Evolutionary conservation across 2,113 vertebrate genomes (phyloP).

Genomic region (Polypterus bichir): DNA sequence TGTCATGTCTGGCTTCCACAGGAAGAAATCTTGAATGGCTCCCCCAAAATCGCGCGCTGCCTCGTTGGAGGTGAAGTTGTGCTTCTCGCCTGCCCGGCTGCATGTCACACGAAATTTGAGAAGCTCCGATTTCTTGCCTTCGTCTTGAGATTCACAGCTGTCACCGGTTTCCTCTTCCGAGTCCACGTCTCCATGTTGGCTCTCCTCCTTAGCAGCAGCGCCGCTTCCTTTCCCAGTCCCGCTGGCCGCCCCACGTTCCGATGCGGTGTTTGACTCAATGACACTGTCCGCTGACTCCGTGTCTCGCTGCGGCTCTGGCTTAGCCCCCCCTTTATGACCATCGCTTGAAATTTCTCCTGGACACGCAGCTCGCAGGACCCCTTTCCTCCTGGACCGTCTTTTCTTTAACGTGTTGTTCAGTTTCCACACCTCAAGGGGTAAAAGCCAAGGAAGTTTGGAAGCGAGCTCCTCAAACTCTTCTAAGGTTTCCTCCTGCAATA

Average conservation of each 20-base stretch:
- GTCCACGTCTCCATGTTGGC: slow-evolving; percentile 8
- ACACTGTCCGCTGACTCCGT: neutral
- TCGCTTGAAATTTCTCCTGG: slow-evolving; percentile 17
- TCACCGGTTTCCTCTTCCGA: slow-evolving; percentile 3
- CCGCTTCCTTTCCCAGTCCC: neutral
- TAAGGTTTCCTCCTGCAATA: slow-evolving; percentile 70
- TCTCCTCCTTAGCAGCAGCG: slow-evolving; percentile 11
- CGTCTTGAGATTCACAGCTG: slow-evolving; percentile 18
- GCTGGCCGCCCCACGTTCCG: neutral
- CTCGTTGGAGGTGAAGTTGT: slow-evolving; percentile 87
- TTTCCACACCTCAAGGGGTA: slow-evolving; percentile 76
- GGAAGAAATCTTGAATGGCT: slow-evolving; percentile 83
- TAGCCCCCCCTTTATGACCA: slow-evolving; percentile 15
- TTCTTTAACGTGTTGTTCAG: slow-evolving; percentile 79
- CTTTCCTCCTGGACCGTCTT: slow-evolving; percentile 66
- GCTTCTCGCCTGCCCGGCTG: slow-evolving; percentile 82
- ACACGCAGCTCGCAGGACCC: slow-evolving; percentile 14
- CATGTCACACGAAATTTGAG: slow-evolving; percentile 86
- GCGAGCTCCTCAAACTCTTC: slow-evolving; percentile 72
- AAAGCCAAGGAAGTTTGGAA: slow-evolving; percentile 67
- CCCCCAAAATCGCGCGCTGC: slow-evolving; percentile 91
- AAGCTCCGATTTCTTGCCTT: slow-evolving; percentile 24
- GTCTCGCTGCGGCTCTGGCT: slow-evolving; percentile 17
- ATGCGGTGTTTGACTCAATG: neutral
- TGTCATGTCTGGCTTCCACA: slow-evolving; percentile 97